Conservation (phyloP, 2,888 invertebrate genomes). For the Acronicta aceris region DNA sequence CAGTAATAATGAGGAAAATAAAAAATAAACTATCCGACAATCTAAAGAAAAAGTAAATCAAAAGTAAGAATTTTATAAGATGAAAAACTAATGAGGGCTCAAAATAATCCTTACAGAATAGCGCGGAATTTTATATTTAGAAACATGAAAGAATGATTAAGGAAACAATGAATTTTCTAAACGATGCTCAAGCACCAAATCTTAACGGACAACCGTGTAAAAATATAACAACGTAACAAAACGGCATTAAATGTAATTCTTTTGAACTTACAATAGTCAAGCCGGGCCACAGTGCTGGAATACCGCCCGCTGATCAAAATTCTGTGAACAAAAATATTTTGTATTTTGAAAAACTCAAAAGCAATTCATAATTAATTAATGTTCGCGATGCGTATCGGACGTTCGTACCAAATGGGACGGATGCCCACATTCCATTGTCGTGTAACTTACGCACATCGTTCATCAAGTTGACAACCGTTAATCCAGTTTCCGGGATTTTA, state of each 20-base stretch:
- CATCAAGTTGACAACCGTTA: constrained; percentile 89
- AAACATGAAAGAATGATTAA: constrained; percentile 15
- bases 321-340: constrained; percentile 45
- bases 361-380: constrained; percentile 82
- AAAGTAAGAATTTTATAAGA: neutral
- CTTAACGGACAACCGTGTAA: constrained; percentile 48
- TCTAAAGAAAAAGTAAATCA: neutral
- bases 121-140: neutral
- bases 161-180: constrained; percentile 26
- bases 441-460: constrained; percentile 87
- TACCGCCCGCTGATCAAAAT: constrained; percentile 54
- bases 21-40: too few relatives aligned
- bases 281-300: constrained; percentile 49
- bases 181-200: constrained; percentile 31
- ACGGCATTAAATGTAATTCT: constrained; percentile 39
- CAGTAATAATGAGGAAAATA: too few relatives aligned
- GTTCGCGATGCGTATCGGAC: constrained; percentile 77
- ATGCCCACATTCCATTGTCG: constrained; percentile 86
- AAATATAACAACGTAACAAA: constrained; percentile 46
- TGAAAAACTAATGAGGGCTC: neutral
- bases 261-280: constrained; percentile 47
- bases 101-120: constrained; percentile 5
- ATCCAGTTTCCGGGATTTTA: constrained; percentile 86
- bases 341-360: constrained; percentile 64
- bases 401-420: constrained; percentile 77